These are phyloP conservation scores for Yponomeuta cagnagella DNA, from an alignment of 2,888 invertebrate species.

Conservation along the genomic window DNA sequence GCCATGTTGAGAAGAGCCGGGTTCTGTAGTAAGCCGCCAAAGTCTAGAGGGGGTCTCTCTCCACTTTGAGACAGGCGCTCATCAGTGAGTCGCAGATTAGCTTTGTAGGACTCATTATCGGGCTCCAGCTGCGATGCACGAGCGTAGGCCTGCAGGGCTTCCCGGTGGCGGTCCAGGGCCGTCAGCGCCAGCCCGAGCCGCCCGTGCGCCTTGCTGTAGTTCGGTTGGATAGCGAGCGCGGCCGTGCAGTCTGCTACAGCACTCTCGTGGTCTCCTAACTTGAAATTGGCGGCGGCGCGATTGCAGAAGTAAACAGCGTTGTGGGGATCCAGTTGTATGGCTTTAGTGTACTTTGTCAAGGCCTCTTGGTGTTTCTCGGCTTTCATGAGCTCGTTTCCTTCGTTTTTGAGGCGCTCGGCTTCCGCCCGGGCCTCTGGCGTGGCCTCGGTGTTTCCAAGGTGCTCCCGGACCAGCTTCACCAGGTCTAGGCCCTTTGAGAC, in stretches of 20 bases:
- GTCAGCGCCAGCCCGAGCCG: slow-evolving; percentile 93
- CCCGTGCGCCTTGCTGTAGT: slow-evolving; percentile 96
- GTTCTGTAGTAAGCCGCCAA: slow-evolving; percentile 83
- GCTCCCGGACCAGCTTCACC: slow-evolving; percentile 44
- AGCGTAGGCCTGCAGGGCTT: slow-evolving; percentile 90
- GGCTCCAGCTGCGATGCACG: slow-evolving; percentile 95
- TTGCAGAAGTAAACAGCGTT: slow-evolving; percentile 98
- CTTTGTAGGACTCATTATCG: slow-evolving; percentile 91
- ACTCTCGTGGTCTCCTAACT: slow-evolving; percentile 86
- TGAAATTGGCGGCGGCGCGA: slow-evolving; percentile 96
- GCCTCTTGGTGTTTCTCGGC: slow-evolving; percentile 87
- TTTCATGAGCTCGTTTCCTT: slow-evolving; percentile 94
- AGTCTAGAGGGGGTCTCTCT: slow-evolving; percentile 74
- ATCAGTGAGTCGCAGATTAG: slow-evolving; percentile 89
- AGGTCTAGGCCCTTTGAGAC: slow-evolving; percentile 49
- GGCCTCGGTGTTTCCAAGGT: slow-evolving; percentile 29
- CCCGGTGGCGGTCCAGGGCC: slow-evolving; percentile 86
- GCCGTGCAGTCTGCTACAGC: slow-evolving; percentile 94
- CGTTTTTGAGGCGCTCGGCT: slow-evolving; percentile 91
- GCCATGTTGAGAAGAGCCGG: slow-evolving; percentile 91
- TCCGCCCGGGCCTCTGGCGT: slow-evolving; percentile 70
- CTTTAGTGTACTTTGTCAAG: slow-evolving; percentile 88
- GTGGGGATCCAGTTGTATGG: slow-evolving; percentile 88
- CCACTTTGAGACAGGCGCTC: slow-evolving; percentile 81
- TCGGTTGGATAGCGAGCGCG: slow-evolving; percentile 91